Evolutionary conservation across 35 echinoderm and acorn worm genomes (phyloP).

Genomic region (Amphiura filiformis): DNA sequence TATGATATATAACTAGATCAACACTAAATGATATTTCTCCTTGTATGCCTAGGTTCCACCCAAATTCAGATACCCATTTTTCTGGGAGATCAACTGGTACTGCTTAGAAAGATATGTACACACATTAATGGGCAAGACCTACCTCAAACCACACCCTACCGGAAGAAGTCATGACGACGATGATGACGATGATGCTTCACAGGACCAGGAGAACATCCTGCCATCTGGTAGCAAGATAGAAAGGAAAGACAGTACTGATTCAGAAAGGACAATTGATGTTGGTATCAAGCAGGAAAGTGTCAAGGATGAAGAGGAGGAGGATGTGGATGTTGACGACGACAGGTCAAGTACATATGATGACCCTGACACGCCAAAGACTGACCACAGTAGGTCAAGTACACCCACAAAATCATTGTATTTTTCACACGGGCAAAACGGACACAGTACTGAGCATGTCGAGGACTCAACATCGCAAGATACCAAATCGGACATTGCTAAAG

Average conservation of each 20-base stretch:
- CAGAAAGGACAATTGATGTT: conserved; percentile 25
- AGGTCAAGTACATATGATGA: neutral
- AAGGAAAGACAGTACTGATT: conserved; percentile 15
- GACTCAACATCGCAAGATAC: neutral
- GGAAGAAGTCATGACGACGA: neutral
- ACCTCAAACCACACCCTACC: conserved; percentile 22
- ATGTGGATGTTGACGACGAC: conserved; percentile 17
- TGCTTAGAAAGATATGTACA: conserved; percentile 80
- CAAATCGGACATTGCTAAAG: neutral
- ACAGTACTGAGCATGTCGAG: neutral
- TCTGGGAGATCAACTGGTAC: conserved; percentile 94
- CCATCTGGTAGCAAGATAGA: conserved; percentile 14
- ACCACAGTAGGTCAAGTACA: conserved; percentile 19
- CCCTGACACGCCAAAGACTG: neutral
- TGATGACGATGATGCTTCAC: neutral
- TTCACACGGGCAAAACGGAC: neutral
- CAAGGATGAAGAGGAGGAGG: conserved; percentile 36
- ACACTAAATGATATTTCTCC: no score
- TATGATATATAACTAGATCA: no score
- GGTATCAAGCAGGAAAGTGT: conserved; percentile 14
- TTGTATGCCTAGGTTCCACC: conserved; percentile 57
- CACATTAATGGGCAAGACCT: conserved; percentile 60
- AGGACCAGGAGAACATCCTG: neutral
- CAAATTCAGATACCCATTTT: conserved; percentile 97
- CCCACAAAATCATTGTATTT: neutral